A percentile compares a stretch with the other conserved stretches of the same genome.
Evolutionary conservation across 2,797 vertebrate genomes (phyloP).

Genomic region (Acanthiza pusilla): DNA sequence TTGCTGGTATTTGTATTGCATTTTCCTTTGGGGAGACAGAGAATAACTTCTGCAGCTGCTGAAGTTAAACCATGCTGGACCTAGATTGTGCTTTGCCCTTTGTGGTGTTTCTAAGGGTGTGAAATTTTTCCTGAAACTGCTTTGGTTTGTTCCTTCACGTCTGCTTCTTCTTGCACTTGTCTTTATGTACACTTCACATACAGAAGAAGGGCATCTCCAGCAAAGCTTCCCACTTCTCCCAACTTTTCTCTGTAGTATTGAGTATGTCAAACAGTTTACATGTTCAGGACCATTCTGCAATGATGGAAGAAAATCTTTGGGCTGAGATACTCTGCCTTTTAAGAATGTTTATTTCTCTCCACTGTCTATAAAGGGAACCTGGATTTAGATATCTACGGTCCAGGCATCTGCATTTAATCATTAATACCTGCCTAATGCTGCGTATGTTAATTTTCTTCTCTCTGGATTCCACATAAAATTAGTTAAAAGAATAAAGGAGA

Average conservation of each 20-base stretch:
- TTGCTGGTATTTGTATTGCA: not conserved
- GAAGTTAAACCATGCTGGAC: not conserved
- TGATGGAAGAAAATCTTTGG: not conserved
- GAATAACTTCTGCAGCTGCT: not conserved
- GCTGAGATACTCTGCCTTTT: not conserved
- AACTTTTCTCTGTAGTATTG: not conserved
- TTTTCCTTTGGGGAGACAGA: not conserved
- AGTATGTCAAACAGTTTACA: not conserved
- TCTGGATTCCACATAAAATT: not conserved
- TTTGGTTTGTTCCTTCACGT: not conserved
- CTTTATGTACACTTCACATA: not conserved
- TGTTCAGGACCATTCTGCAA: not conserved
- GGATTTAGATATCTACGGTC: not conserved
- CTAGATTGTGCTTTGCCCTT: not conserved
- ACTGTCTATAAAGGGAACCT: not conserved
- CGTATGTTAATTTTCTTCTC: not conserved
- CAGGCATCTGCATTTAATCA: not conserved
- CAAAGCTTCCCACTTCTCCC: not conserved
- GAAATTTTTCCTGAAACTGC: not conserved
- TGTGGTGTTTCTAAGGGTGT: not conserved
- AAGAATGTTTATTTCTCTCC: not conserved
- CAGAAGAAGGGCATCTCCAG: not conserved
- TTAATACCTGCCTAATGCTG: not conserved
- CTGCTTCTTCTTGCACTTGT: not conserved
- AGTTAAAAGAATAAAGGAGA: not conserved